These are phyloP conservation scores for Heterotilapia buettikoferi DNA, from an alignment of 2,113 vertebrate species.

Conservation along the genomic window DNA sequence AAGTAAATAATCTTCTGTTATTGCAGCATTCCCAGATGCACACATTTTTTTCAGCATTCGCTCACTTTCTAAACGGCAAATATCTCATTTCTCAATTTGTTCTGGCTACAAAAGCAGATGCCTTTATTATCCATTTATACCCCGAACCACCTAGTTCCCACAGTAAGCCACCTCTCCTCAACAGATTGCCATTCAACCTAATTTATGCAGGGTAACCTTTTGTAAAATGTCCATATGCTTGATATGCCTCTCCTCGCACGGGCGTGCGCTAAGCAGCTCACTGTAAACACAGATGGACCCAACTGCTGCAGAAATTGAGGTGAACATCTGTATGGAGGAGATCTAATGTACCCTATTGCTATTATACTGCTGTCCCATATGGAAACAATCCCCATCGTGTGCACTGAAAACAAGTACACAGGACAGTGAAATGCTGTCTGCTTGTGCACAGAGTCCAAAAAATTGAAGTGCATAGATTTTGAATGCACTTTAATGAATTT, in stretches of 20 bases:
- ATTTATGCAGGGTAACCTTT: constrained; percentile 69
- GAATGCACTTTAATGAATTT: neutral
- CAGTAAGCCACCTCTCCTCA: constrained; percentile 35
- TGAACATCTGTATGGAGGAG: constrained; percentile 60
- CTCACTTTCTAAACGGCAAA: neutral
- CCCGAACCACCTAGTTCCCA: neutral
- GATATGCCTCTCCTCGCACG: constrained; percentile 41
- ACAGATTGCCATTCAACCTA: constrained; percentile 62
- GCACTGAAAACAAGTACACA: neutral
- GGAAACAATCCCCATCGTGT: constrained; percentile 34
- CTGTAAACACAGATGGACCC: constrained; percentile 66
- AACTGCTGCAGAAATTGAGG: constrained; percentile 45
- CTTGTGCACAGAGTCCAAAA: neutral
- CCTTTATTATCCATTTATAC: constrained; percentile 32
- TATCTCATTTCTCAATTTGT: neutral
- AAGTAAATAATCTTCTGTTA: neutral
- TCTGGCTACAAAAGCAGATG: constrained; percentile 8
- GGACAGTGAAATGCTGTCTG: neutral
- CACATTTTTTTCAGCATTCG: neutral
- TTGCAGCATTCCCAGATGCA: neutral
- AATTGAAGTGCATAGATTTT: neutral
- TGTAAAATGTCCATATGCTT: constrained; percentile 68
- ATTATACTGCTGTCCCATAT: constrained; percentile 47
- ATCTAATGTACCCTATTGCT: constrained; percentile 37
- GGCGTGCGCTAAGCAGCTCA: constrained; percentile 53